These are phyloP conservation scores for Hartigia nigra DNA, from an alignment of 2,888 invertebrate species.

Conservation along the genomic window DNA sequence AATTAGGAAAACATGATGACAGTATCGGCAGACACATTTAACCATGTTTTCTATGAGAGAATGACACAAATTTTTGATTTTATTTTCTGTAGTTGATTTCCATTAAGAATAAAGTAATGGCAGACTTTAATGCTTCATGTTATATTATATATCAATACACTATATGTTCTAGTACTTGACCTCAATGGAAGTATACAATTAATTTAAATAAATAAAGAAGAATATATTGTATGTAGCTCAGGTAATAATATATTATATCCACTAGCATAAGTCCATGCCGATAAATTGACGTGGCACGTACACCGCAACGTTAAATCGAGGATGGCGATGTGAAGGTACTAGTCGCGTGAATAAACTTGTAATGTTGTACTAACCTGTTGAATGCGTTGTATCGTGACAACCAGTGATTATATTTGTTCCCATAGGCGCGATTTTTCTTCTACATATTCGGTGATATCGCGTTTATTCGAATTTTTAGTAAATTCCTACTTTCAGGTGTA, in stretches of 20 bases:
- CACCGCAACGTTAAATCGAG: not conserved
- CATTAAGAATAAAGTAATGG: not conserved
- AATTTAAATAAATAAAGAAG: not conserved
- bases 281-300: not conserved
- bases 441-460: not conserved
- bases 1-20: not conserved
- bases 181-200: not conserved
- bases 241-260: not conserved
- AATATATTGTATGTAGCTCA: not conserved
- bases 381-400: slow-evolving; percentile 61
- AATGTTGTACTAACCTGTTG: slow-evolving; percentile 64
- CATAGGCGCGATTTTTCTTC: slow-evolving; percentile 30
- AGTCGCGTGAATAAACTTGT: slow-evolving; percentile 60
- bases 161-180: not conserved
- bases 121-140: not conserved
- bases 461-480: not conserved
- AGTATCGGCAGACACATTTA: not conserved
- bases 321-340: not conserved
- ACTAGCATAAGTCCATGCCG: not conserved
- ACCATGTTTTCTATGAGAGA: not conserved
- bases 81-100: not conserved
- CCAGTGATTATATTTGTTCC: slow-evolving; percentile 60
- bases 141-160: not conserved
- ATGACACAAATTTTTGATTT: not conserved
- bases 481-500: not conserved